Base-by-base conservation (phyloP, 2,888 invertebrate species). In the Aradus depressus region DNA sequence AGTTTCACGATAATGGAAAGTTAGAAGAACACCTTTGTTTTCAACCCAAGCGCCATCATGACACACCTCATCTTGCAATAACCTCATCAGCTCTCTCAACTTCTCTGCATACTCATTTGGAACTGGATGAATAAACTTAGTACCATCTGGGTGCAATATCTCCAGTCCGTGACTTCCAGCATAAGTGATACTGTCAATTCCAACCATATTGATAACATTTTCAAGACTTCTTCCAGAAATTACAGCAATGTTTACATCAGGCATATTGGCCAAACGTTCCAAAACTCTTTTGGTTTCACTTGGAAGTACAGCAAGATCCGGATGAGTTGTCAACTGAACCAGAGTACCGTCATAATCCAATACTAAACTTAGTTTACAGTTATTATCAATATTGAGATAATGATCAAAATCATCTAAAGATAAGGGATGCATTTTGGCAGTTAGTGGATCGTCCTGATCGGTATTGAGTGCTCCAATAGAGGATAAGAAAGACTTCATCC, bases 331-430 rank as follows among this genome's bases (percentile, higher is more conserved):
- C 44, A 70, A 64, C 28, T 67, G 68, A 6, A 67, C 66, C 31
- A 70, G 60, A 2, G 70, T 70, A 14, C 70, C 70, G 57, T 70
- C 70, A 55, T 70, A 70, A 57, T 70, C 70, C 31, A 70, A 61
- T 25, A 70, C 65, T 14, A 70, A 58, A 45, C 65, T 66, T n/a
- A 69, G 60, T 53, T 67, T 68, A 31, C 64, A 62, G 4, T 62
- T 62, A 42, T 64, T 63, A 25, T 65, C 68, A 28, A 69, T 63
- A 49, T 58, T 59, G 38, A 62, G 52, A 49, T 62, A 62, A 31
- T 64, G 60, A 55, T 67, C 67, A 59, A 68, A 68, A 53, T 68
- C 68, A 34, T 68, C 66, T 8, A 67, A 59, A 12, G 63, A 62
- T 26, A 69, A 54, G 5, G 67, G 67, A 50, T 63, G 60, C 60